A percentile compares a stretch with the other conserved stretches of the same genome.
Evolutionary conservation across 2,113 vertebrate genomes (phyloP).

Genomic region (Peromyscus leucopus): DNA sequence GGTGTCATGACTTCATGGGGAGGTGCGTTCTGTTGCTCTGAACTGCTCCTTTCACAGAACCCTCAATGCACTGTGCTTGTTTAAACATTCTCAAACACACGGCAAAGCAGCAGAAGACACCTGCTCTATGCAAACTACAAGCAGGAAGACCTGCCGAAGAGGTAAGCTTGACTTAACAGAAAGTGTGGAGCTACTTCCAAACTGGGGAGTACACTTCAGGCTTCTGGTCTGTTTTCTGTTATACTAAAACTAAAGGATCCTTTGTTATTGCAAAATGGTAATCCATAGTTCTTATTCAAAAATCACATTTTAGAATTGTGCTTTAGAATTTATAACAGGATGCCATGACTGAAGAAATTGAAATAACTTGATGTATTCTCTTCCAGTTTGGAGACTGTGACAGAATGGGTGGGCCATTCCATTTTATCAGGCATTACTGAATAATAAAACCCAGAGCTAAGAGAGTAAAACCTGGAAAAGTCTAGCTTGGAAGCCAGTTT

Average conservation of each 20-base stretch:
- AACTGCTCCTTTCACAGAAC: slow-evolving; percentile 30
- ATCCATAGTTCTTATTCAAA: slow-evolving; percentile 54
- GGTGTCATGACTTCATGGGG: neutral
- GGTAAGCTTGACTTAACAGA: neutral
- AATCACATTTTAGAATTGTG: neutral
- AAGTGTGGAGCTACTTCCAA: neutral
- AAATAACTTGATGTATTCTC: neutral
- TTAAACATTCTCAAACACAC: neutral
- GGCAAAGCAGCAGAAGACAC: neutral
- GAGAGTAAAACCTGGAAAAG: slow-evolving; percentile 45
- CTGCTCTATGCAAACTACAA: neutral
- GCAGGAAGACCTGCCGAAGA: slow-evolving; percentile 33
- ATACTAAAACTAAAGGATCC: neutral
- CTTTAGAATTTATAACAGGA: slow-evolving; percentile 47
- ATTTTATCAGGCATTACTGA: slow-evolving; percentile 62
- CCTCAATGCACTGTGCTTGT: neutral
- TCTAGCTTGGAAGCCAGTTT: slow-evolving; percentile 42
- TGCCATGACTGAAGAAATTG: slow-evolving; percentile 20
- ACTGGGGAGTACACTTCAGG: neutral
- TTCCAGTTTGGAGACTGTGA: slow-evolving; percentile 37
- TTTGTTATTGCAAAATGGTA: slow-evolving; percentile 18
- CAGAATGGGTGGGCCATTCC: neutral
- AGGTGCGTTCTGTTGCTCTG: neutral
- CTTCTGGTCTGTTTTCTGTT: slow-evolving; percentile 1
- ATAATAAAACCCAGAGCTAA: slow-evolving; percentile 56